Conservation (phyloP, 2,113 vertebrate genomes). For the Trematocara unimaculatum region DNA sequence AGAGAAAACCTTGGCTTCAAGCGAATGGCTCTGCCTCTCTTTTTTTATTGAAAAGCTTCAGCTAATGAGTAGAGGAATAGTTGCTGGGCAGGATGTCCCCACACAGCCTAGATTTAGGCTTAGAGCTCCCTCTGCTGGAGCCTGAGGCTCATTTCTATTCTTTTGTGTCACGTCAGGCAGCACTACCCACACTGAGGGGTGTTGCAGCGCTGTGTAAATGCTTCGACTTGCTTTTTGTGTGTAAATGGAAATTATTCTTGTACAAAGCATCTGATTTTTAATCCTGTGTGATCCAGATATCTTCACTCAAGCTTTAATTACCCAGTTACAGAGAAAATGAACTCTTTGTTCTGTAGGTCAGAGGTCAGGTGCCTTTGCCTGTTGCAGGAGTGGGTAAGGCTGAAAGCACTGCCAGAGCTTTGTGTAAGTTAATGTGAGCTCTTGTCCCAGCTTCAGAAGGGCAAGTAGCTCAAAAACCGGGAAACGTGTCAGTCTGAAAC, state of each 20-base stretch:
- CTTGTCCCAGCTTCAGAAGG: background rate
- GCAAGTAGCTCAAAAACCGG: background rate
- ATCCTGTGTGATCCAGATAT: background rate
- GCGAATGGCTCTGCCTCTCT: conserved; percentile 1
- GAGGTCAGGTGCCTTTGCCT: background rate
- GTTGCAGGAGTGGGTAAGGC: background rate
- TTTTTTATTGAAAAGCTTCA: conserved; percentile 3
- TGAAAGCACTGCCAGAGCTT: background rate
- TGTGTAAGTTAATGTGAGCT: background rate
- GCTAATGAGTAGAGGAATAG: conserved; percentile 4
- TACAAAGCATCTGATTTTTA: background rate
- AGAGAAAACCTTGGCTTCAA: conserved; percentile 5
- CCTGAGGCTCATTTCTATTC: background rate
- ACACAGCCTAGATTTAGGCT: background rate
- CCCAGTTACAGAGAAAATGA: background rate
- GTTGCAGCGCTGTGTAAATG: background rate
- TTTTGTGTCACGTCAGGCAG: background rate
- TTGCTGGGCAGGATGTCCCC: conserved; percentile 52
- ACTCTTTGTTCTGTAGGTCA: background rate
- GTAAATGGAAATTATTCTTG: background rate
- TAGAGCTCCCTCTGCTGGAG: conserved; percentile 51
- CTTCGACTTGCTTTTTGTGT: background rate
- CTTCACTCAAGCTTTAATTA: background rate
- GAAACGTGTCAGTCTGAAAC: background rate
- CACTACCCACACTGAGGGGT: background rate